Evolutionary conservation across 2,888 invertebrate genomes (phyloP).

Genomic region (Oligia strigilis): DNA sequence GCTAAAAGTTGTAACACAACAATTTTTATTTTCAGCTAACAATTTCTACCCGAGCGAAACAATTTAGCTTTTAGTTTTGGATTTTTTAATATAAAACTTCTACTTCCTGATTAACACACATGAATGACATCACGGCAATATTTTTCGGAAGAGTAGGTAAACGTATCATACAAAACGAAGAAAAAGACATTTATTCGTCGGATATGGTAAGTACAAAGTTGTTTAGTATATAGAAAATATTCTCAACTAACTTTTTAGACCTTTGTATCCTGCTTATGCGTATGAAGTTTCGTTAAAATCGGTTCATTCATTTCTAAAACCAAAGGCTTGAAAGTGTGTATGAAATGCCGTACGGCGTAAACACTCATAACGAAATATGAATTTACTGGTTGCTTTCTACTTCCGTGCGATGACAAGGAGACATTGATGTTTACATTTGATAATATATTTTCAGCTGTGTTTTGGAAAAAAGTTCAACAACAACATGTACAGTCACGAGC

Average conservation of each 20-base stretch:
- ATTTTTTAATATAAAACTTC: conserved; percentile 23
- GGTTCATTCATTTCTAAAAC: too few species aligned
- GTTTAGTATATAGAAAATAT: too few species aligned
- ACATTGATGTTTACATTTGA: not conserved
- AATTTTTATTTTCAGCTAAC: conserved; percentile 25
- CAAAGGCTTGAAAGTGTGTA: too few species aligned
- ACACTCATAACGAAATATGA: conserved; percentile 16
- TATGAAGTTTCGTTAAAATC: too few species aligned
- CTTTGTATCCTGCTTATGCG: too few species aligned
- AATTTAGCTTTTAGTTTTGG: conserved; percentile 26
- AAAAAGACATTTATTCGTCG: too few species aligned
- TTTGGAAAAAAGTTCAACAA: not conserved
- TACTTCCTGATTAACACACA: not conserved
- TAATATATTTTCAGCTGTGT: not conserved
- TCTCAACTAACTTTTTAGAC: too few species aligned
- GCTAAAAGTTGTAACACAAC: conserved; percentile 24
- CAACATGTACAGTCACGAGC: not conserved
- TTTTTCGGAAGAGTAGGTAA: not conserved
- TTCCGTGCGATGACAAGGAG: conserved; percentile 14
- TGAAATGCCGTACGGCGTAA: too few species aligned
- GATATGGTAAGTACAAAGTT: too few species aligned
- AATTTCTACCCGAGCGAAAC: conserved; percentile 6
- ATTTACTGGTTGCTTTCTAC: conserved; percentile 21
- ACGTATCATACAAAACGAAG: not conserved
- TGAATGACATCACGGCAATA: too few species aligned